Conservation (phyloP, 1,140 invertebrate species). For the Aricia agestis region DNA sequence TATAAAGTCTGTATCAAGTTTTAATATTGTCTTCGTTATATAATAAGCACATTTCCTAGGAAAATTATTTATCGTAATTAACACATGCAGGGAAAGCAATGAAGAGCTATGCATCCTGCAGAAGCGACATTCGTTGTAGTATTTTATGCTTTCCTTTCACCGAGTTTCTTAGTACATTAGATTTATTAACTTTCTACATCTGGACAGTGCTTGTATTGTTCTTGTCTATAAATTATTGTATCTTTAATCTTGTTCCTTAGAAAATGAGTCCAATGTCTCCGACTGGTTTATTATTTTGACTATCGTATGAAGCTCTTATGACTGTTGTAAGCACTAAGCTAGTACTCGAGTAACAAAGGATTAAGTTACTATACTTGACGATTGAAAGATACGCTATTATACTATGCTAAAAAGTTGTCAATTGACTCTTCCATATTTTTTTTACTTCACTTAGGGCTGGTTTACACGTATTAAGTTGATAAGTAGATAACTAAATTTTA, state of each 20-base stretch:
- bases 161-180: not conserved
- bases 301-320: not conserved
- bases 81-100: conserved; percentile 8
- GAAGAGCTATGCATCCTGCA: conserved; percentile 12
- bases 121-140: conserved; percentile 9
- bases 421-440: no score
- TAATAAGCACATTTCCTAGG: not conserved
- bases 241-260: not conserved
- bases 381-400: no score
- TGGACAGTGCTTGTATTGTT: conserved; percentile 13
- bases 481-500: no score
- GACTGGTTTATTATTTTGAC: not conserved
- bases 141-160: conserved; percentile 22
- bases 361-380: no score
- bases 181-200: conserved; percentile 22
- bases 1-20: not conserved
- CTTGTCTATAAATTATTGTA: conserved; percentile 13
- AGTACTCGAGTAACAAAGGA: no score
- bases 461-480: no score
- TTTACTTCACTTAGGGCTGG: no score
- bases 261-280: conserved; percentile 8
- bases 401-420: no score
- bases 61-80: conserved; percentile 7
- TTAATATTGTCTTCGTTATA: not conserved
- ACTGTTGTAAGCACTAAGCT: no score